phyloP scores from a whole-genome alignment of 2,888 invertebrate species.

The Trichogramma dendrolimi region DNA sequence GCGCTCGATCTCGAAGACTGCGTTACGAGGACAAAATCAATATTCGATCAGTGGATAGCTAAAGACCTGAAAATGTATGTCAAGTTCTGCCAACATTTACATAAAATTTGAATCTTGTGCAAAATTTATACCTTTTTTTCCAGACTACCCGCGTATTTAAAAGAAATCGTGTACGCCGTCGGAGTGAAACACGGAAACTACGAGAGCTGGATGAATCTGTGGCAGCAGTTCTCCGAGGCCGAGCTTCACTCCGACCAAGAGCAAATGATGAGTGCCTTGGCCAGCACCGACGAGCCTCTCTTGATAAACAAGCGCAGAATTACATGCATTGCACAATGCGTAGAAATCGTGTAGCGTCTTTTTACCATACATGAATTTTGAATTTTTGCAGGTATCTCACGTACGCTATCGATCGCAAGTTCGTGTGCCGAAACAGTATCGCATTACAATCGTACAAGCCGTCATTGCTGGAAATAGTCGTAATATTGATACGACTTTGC shows the following conservation, averaged over 20 bases:
- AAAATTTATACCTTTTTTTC: constrained; percentile 3
- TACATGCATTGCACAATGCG: too few relatives aligned
- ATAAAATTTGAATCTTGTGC: neutral
- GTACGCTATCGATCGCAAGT: constrained; percentile 17
- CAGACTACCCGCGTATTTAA: constrained; percentile 54
- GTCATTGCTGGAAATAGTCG: constrained; percentile 31
- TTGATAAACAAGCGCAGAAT: constrained; percentile 55
- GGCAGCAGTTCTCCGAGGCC: constrained; percentile 58
- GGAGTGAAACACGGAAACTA: constrained; percentile 60
- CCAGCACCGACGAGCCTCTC: constrained; percentile 60
- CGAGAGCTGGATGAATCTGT: constrained; percentile 64
- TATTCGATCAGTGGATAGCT: constrained; percentile 39
- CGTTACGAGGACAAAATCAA: constrained; percentile 28
- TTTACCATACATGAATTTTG: neutral
- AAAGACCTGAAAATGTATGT: constrained; percentile 26
- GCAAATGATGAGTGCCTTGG: constrained; percentile 62
- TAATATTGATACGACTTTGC: constrained; percentile 35
- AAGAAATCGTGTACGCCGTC: constrained; percentile 71
- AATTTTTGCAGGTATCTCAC: constrained; percentile 28
- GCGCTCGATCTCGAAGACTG: constrained; percentile 34
- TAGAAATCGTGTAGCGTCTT: neutral
- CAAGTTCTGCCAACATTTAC: neutral
- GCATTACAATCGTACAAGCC: constrained; percentile 32
- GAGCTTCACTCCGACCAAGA: constrained; percentile 68
- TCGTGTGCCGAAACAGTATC: constrained; percentile 38